These are phyloP conservation scores for Geotrupes spiniger DNA, from an alignment of 2,888 invertebrate genomes.

Conservation along the genomic window DNA sequence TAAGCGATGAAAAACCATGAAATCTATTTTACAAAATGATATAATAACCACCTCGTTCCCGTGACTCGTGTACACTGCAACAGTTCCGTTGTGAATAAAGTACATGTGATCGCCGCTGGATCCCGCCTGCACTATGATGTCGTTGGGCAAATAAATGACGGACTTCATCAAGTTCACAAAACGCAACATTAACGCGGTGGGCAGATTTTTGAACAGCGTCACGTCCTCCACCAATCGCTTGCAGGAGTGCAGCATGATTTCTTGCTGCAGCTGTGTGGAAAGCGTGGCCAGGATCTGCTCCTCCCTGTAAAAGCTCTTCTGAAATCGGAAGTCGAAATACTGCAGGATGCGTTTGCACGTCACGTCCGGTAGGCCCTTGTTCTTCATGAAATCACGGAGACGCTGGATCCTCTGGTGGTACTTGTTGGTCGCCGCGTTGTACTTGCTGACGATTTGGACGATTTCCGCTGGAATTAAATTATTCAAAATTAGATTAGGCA, in stretches of 20 bases:
- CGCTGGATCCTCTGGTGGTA: slow-evolving; percentile 42
- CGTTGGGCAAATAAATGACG: slow-evolving; percentile 45
- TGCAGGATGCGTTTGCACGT: slow-evolving; percentile 43
- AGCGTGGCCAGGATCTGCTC: slow-evolving; percentile 45
- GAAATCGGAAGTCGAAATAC: slow-evolving; percentile 48
- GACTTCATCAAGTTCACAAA: slow-evolving; percentile 39
- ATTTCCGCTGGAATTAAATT: slow-evolving; percentile 23
- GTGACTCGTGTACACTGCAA: slow-evolving; percentile 46
- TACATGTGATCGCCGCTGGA: slow-evolving; percentile 43
- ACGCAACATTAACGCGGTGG: slow-evolving; percentile 36
- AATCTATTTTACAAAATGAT: no score
- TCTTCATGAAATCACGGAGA: slow-evolving; percentile 48
- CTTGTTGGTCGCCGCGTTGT: slow-evolving; percentile 33
- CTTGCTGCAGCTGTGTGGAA: slow-evolving; percentile 46
- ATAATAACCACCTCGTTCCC: slow-evolving; percentile 52
- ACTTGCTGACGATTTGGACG: slow-evolving; percentile 34
- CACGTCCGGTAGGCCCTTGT: slow-evolving; percentile 46
- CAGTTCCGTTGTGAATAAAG: slow-evolving; percentile 48
- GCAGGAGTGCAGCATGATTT: slow-evolving; percentile 45
- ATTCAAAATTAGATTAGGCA: background rate
- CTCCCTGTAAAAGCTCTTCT: slow-evolving; percentile 47
- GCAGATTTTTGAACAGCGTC: slow-evolving; percentile 44
- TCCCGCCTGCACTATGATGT: slow-evolving; percentile 45
- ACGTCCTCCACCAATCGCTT: slow-evolving; percentile 41
- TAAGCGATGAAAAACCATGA: no score